phyloP scores from a whole-genome alignment of 2,888 invertebrate species.

The Platypus cylindrus region DNA sequence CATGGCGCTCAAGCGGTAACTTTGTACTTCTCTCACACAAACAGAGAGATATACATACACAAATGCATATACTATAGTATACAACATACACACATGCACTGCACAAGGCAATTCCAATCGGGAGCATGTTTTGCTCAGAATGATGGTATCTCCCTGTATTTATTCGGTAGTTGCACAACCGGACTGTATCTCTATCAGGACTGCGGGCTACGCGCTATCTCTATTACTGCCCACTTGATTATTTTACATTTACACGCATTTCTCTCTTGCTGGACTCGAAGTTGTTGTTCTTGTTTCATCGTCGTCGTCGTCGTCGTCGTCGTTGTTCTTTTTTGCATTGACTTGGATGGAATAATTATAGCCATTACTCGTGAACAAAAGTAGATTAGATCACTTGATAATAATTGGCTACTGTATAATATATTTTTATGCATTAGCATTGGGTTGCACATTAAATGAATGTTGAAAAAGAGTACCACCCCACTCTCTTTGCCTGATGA shows the following conservation, averaged over 20 bases:
- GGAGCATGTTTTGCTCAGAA: constrained; percentile 33
- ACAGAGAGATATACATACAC: too few species aligned
- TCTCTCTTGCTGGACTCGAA: constrained; percentile 19
- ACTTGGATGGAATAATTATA: constrained; percentile 24
- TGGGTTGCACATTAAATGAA: too few species aligned
- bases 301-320: constrained; percentile 12
- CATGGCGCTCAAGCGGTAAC: constrained; percentile 18
- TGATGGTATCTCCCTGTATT: constrained; percentile 35
- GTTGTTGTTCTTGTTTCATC: constrained; percentile 12
- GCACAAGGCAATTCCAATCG: constrained; percentile 29
- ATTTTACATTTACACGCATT: constrained; percentile 36
- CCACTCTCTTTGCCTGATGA: too few species aligned
- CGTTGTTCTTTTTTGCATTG: constrained; percentile 11
- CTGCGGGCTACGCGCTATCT: constrained; percentile 33
- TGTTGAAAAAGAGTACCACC: too few species aligned
- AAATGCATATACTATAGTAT: too few species aligned
- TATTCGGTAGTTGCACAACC: constrained; percentile 35
- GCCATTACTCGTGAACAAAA: constrained; percentile 26
- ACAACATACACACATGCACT: too few species aligned
- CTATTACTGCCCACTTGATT: constrained; percentile 34
- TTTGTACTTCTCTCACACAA: constrained; percentile 22
- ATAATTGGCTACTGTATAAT: constrained; percentile 26
- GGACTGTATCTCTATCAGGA: constrained; percentile 32
- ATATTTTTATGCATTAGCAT: constrained; percentile 22
- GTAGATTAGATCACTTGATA: constrained; percentile 26